Conservation (phyloP, 2,888 invertebrate species). For the Mesoligia furuncula region DNA sequence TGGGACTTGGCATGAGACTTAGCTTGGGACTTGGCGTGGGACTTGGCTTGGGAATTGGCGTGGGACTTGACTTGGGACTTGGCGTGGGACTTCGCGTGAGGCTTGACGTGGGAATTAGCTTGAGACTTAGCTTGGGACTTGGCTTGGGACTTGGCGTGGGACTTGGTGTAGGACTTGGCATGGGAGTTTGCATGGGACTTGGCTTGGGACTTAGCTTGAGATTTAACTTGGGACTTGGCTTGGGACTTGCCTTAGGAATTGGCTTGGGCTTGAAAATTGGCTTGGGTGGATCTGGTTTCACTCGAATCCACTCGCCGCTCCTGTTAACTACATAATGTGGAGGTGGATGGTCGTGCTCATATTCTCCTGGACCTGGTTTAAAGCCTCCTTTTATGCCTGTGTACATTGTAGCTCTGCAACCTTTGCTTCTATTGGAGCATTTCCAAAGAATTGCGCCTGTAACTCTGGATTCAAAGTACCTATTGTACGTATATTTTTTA, state of each 20-base stretch:
- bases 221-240: neutral
- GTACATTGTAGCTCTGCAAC: slow-evolving; percentile 54
- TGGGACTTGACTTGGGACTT: neutral
- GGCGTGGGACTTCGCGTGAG: fast-evolving
- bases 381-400: slow-evolving; percentile 6
- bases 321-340: slow-evolving; percentile 41
- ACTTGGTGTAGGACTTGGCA: neutral
- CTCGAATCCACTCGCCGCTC: slow-evolving; percentile 50
- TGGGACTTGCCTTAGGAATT: neutral
- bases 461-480: slow-evolving; percentile 34
- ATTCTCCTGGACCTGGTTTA: slow-evolving; percentile 21
- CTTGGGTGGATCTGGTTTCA: slow-evolving; percentile 1
- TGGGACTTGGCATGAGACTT: neutral
- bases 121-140: neutral
- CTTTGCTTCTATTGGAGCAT: slow-evolving; percentile 54
- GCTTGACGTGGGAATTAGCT: neutral
- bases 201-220: neutral
- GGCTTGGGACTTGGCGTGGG: neutral
- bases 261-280: neutral
- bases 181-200: neutral
- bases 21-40: neutral
- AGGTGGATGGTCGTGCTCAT: slow-evolving; percentile 51
- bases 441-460: slow-evolving; percentile 54
- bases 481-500: slow-evolving; percentile 63
- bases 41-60: neutral